phyloP scores from a whole-genome alignment of 2,113 vertebrate genomes.

The Phalacrocorax aristotelis region DNA sequence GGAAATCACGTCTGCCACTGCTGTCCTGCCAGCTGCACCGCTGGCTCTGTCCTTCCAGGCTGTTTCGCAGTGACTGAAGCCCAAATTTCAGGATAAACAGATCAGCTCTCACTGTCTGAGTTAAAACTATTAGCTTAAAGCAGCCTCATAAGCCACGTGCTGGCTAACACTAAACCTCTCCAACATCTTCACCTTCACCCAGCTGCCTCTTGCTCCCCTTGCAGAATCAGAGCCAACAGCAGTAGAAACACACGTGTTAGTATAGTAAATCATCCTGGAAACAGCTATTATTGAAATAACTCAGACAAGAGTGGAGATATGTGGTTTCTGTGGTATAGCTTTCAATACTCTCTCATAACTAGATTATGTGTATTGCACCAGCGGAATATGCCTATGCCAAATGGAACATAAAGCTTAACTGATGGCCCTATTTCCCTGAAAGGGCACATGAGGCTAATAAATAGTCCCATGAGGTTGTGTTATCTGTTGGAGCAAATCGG shows the following conservation, averaged over 20 bases:
- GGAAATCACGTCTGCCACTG: background rate
- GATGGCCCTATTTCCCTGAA: background rate
- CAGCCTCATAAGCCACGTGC: background rate
- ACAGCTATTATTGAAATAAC: background rate
- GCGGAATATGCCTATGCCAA: background rate
- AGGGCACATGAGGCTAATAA: background rate
- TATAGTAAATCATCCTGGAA: background rate
- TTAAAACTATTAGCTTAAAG: conserved; percentile 9
- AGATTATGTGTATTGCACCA: background rate
- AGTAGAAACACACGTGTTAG: background rate
- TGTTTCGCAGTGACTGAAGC: background rate
- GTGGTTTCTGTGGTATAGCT: background rate
- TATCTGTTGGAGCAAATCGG: background rate
- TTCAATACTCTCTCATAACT: background rate
- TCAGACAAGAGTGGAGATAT: background rate
- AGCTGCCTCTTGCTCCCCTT: background rate
- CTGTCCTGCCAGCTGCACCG: background rate
- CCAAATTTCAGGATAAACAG: background rate
- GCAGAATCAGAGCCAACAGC: background rate
- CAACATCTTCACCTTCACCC: background rate
- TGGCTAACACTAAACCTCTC: background rate
- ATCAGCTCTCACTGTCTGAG: background rate
- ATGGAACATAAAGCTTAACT: conserved; percentile 8
- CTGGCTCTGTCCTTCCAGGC: background rate
- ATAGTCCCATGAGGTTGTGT: background rate